phyloP scores from a whole-genome alignment of 2,888 invertebrate genomes.

The Xestia sexstrigata region DNA sequence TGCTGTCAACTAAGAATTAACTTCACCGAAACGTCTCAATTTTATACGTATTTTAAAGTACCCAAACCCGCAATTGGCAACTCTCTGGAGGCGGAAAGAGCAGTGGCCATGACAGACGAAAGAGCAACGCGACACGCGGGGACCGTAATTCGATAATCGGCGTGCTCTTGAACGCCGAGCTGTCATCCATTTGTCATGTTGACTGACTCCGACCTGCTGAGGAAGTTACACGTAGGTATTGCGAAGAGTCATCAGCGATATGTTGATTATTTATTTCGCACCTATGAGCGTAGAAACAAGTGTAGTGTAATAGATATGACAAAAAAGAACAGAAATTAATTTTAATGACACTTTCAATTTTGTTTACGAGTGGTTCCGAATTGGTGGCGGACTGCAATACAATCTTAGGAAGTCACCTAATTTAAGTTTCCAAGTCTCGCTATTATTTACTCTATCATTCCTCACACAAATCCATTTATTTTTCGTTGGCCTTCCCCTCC shows the following conservation, averaged over 20 bases:
- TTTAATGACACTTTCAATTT: neutral
- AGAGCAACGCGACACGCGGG: slow-evolving; percentile 85
- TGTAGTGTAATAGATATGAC: neutral
- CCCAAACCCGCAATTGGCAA: slow-evolving; percentile 60
- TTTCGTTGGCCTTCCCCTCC: too few species aligned
- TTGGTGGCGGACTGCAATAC: neutral
- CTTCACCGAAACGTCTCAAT: neutral
- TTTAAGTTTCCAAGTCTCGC: neutral
- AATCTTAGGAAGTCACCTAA: neutral
- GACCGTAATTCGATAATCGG: slow-evolving; percentile 89
- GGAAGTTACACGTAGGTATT: slow-evolving; percentile 62
- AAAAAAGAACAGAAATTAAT: neutral
- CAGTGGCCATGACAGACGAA: slow-evolving; percentile 88
- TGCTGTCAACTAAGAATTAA: neutral
- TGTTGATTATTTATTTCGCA: slow-evolving; percentile 43
- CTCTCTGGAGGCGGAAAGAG: slow-evolving; percentile 75
- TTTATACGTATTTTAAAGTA: neutral
- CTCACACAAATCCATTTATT: too few species aligned
- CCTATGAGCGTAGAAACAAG: slow-evolving; percentile 42
- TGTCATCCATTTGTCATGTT: slow-evolving; percentile 84
- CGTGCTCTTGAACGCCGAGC: slow-evolving; percentile 86
- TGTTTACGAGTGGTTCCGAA: too few species aligned
- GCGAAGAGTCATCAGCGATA: slow-evolving; percentile 53
- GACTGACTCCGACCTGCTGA: slow-evolving; percentile 70
- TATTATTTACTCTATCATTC: neutral